A percentile compares a stretch with the other conserved stretches of the same genome.
Evolutionary conservation across 2,888 invertebrate genomes (phyloP).

Genomic region (Catocala nupta): DNA sequence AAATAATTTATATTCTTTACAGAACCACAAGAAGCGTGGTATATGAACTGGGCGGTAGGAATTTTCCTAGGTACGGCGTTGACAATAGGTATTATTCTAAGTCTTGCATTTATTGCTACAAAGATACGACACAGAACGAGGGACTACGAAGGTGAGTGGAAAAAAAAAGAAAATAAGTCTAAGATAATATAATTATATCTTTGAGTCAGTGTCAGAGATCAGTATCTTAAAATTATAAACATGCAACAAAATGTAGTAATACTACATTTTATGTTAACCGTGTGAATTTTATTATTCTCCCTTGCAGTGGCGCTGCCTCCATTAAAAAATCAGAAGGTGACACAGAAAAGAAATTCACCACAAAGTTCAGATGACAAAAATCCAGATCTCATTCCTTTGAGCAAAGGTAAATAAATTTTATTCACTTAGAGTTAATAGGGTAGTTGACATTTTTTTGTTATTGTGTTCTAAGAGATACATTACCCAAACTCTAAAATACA

Average conservation of each 20-base stretch:
- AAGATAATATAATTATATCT: no score
- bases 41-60: slow-evolving; percentile 86
- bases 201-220: no score
- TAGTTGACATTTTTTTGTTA: no score
- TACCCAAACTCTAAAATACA: no score
- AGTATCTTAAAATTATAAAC: no score
- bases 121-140: slow-evolving; percentile 85
- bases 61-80: slow-evolving; percentile 91
- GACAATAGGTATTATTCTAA: slow-evolving; percentile 89
- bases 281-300: not conserved
- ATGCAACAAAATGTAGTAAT: no score
- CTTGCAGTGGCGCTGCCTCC: slow-evolving; percentile 76
- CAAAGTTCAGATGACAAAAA: slow-evolving; percentile 93
- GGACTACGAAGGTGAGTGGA: slow-evolving; percentile 82
- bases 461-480: no score
- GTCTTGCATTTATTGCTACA: slow-evolving; percentile 89
- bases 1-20: slow-evolving; percentile 14
- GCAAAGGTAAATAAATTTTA: slow-evolving; percentile 89
- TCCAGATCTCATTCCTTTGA: slow-evolving; percentile 95
- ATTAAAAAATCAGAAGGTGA: slow-evolving; percentile 88
- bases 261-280: no score
- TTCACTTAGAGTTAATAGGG: no score
- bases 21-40: slow-evolving; percentile 83
- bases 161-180: no score
- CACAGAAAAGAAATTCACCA: slow-evolving; percentile 80